phyloP scores from a whole-genome alignment of 2,888 invertebrate species.

The Mystacides longicornis region DNA sequence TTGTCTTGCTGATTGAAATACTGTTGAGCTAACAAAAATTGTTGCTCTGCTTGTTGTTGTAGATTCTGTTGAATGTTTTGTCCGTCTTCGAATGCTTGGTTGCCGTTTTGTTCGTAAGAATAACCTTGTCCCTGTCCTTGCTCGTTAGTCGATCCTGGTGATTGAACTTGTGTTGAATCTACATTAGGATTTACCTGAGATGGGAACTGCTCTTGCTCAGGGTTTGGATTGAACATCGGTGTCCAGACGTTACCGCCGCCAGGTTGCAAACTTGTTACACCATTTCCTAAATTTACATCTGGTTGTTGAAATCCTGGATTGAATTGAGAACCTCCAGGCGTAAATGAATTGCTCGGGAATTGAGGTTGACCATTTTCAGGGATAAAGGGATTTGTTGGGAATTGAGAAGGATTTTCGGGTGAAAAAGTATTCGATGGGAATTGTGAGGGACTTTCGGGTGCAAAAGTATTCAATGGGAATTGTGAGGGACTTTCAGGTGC shows the following conservation, averaged over 20 bases:
- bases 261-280: slow-evolving; percentile 6
- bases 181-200: slow-evolving; percentile 17
- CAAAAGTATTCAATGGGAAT: too few species aligned
- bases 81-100: slow-evolving; percentile 20
- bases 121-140: slow-evolving; percentile 20
- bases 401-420: too few species aligned
- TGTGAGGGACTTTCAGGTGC: too few species aligned
- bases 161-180: slow-evolving; percentile 7
- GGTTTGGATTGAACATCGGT: slow-evolving; percentile 18
- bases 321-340: slow-evolving; percentile 10
- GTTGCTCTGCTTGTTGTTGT: slow-evolving; percentile 13
- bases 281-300: slow-evolving; percentile 6
- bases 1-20: slow-evolving; percentile 12
- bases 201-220: slow-evolving; percentile 16
- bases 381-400: slow-evolving; percentile 1
- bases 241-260: slow-evolving; percentile 19
- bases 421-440: too few species aligned
- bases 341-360: slow-evolving; percentile 11
- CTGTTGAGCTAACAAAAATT: slow-evolving; percentile 12
- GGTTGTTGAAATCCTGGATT: slow-evolving; percentile 18
- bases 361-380: too few species aligned
- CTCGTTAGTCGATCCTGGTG: neutral
- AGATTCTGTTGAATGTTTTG: slow-evolving; percentile 5
- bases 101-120: slow-evolving; percentile 19
- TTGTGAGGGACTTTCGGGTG: too few species aligned